Percentiles rank a stretch among this genome's conserved stretches.
Evolutionary conservation across 2,888 invertebrate genomes (phyloP).

Genomic region (Sarcophaga rosellei): DNA sequence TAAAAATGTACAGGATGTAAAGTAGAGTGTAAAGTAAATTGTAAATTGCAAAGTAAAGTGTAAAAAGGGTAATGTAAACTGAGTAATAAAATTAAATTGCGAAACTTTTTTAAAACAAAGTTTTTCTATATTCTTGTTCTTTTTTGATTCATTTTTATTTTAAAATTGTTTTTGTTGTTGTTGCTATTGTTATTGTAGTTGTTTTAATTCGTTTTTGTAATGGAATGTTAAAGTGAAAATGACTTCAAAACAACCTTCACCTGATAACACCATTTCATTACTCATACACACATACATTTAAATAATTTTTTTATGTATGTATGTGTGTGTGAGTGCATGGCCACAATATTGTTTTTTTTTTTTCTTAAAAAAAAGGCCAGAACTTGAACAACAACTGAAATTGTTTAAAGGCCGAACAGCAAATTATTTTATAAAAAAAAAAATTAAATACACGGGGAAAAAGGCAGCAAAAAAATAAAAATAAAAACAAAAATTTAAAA

Average conservation of each 20-base stretch:
- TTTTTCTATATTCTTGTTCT: neutral
- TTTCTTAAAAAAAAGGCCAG: neutral
- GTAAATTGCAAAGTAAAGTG: slow-evolving; percentile 1
- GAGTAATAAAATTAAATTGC: slow-evolving; percentile 49
- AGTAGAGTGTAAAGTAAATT: neutral
- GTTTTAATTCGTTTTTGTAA: slow-evolving; percentile 12
- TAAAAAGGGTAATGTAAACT: neutral
- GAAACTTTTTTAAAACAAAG: slow-evolving; percentile 44
- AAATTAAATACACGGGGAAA: neutral
- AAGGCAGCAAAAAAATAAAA: too few species aligned
- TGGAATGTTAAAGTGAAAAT: slow-evolving; percentile 55
- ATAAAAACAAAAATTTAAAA: too few species aligned
- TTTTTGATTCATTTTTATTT: neutral
- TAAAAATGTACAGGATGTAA: neutral
- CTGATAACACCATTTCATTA: slow-evolving; percentile 51
- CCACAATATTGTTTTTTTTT: neutral
- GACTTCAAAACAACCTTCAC: slow-evolving; percentile 62
- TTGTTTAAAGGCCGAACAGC: slow-evolving; percentile 53
- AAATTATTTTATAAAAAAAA: slow-evolving; percentile 10
- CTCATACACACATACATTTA: neutral
- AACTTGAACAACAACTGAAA: slow-evolving; percentile 18
- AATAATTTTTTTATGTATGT: too few species aligned
- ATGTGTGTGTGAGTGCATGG: neutral
- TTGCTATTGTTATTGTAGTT: slow-evolving; percentile 4
- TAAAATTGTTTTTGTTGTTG: neutral